Conservation (phyloP, 2,113 vertebrate genomes). For the Phycodurus eques region DNA sequence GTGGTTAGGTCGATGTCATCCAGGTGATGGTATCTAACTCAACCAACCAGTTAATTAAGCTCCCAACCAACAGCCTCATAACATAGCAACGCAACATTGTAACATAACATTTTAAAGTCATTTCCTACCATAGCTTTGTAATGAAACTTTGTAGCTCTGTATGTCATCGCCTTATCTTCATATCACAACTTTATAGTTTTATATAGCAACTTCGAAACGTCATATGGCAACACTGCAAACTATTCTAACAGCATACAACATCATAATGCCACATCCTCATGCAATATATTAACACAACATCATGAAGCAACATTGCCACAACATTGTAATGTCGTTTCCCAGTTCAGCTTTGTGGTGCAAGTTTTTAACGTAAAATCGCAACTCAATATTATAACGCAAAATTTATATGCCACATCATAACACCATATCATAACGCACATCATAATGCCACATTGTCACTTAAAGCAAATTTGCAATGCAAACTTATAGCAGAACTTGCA, state of each 20-base stretch:
- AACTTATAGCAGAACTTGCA: background rate
- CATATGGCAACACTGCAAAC: no score
- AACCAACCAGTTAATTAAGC: background rate
- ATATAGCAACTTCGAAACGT: no score
- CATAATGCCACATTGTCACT: background rate
- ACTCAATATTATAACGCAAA: no score
- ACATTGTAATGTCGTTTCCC: background rate
- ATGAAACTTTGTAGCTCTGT: background rate
- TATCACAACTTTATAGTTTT: no score
- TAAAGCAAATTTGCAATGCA: background rate
- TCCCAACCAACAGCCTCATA: background rate
- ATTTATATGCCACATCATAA: no score
- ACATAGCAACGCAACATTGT: no score
- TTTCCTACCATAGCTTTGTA: background rate
- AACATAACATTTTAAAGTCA: no score
- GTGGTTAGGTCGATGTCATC: background rate
- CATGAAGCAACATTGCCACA: background rate
- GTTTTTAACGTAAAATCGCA: background rate
- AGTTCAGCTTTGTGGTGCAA: no score
- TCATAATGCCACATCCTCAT: no score
- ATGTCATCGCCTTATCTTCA: no score
- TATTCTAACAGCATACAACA: no score
- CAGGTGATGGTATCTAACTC: background rate
- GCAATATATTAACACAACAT: background rate
- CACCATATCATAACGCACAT: background rate